phyloP scores from a whole-genome alignment of 2,113 vertebrate species.

The Hyperoodon ampullatus region DNA sequence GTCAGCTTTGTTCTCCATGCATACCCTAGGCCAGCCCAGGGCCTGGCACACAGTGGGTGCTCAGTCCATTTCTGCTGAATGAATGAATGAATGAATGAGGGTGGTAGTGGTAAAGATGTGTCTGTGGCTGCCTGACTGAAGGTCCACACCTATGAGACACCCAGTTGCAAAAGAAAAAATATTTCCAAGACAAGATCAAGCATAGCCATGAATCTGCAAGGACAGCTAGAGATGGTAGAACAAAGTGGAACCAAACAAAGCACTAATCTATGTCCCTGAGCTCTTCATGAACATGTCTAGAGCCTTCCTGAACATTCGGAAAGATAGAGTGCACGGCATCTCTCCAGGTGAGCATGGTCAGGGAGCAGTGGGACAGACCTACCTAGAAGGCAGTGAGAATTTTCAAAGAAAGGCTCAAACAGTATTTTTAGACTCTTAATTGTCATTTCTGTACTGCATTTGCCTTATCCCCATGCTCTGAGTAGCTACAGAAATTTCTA shows the following conservation, averaged over 20 bases:
- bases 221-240: neutral
- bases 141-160: neutral
- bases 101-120: neutral
- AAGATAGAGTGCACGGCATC: neutral
- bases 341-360: neutral
- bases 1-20: neutral
- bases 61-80: neutral
- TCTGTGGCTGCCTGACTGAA: neutral
- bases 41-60: neutral
- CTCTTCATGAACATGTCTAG: neutral
- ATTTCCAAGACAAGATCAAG: neutral
- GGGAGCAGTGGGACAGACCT: neutral
- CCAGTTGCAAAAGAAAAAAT: neutral
- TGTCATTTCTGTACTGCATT: neutral
- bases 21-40: too few relatives aligned
- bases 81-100: neutral
- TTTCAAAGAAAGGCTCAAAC: neutral
- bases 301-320: neutral
- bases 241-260: neutral
- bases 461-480: neutral
- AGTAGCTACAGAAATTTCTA: neutral
- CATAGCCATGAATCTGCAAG: too few relatives aligned
- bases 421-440: neutral
- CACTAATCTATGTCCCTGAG: neutral
- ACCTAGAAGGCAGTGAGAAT: neutral